Base-by-base conservation (phyloP, 2,888 invertebrate species). In the Nudaria mundana region DNA sequence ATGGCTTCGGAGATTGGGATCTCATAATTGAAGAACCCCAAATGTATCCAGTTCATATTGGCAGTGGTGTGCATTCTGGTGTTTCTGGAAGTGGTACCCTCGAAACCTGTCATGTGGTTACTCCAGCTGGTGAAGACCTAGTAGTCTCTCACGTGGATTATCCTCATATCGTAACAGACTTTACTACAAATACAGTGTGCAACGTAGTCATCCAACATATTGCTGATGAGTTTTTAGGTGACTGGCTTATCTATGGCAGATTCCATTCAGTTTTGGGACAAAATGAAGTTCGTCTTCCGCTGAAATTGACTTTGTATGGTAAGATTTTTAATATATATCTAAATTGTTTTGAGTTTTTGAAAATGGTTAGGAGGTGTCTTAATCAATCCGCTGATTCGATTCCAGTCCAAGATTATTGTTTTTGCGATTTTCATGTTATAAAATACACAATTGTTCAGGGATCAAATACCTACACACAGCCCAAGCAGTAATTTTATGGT, bases 41-140 rank as follows among this genome's bases (percentile, higher is more conserved):
- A 22, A 26, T 53, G 13, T 63, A 74, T 33, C 56, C 60, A 0
- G 71, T 75, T 1, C 56, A 73, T 41, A 52, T 47, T 2, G 66
- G 66, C 11, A 58, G 58, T 3, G 52, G 42, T 5, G 40, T 70
- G 2, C 45, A 54, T 7, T 62, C 72, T 3, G 59, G 55, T 1
- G 56, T 76, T 2, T 24, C 37, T 13, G 59, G 62, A 1, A 5
- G 2, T 8, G 58, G 55, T 0, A 18, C 34, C 1, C 36, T 60
- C 1, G 16, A 52, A 4, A 50, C 64, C 2, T 77, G 77, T 32
- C 71, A 70, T 39, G 52, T 76, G 5, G 40, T 74, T 5, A 76
- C 76, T 3, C 76, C 75, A 0, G 36, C 49, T 8, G 71, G 65
- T 4, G 70, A 70, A 56, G 48, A 68, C 47, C 45, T 70, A 23